phyloP scores from a whole-genome alignment of 2,113 vertebrate genomes.

The Catharus bicknelli region DNA sequence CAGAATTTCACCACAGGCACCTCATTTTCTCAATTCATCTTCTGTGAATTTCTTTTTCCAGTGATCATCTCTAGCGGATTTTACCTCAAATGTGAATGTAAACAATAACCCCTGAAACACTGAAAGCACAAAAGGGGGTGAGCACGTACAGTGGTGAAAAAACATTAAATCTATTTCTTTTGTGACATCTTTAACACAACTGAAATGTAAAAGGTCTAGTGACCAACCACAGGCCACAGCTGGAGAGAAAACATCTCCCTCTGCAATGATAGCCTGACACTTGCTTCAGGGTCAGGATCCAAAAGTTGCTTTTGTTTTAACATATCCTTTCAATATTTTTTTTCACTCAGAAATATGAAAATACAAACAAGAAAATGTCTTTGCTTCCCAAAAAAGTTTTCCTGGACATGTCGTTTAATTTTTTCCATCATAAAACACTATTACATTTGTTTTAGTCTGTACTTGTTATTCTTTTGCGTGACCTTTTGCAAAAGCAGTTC shows the following conservation, averaged over 20 bases:
- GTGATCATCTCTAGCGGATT: constrained; percentile 23
- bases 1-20: constrained; percentile 55
- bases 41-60: constrained; percentile 17
- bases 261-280: not conserved
- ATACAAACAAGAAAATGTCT: not conserved
- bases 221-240: constrained; percentile 8
- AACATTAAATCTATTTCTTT: constrained; percentile 24
- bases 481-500: not conserved
- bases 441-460: not conserved
- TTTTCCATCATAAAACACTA: not conserved
- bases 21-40: constrained; percentile 30
- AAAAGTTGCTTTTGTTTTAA: constrained; percentile 7
- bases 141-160: not conserved
- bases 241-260: constrained; percentile 11
- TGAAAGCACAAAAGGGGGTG: not conserved
- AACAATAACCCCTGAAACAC: constrained; percentile 25
- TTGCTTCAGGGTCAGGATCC: not conserved
- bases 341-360: not conserved
- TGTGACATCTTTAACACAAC: not conserved
- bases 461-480: not conserved
- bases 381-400: not conserved
- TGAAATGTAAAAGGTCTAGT: constrained; percentile 35
- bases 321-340: not conserved
- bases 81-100: constrained; percentile 41
- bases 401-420: not conserved